A percentile compares a stretch with the other conserved stretches of the same genome.
phyloP scores from a whole-genome alignment of 2,797 vertebrate genomes.

The Pempheris klunzingeri region DNA sequence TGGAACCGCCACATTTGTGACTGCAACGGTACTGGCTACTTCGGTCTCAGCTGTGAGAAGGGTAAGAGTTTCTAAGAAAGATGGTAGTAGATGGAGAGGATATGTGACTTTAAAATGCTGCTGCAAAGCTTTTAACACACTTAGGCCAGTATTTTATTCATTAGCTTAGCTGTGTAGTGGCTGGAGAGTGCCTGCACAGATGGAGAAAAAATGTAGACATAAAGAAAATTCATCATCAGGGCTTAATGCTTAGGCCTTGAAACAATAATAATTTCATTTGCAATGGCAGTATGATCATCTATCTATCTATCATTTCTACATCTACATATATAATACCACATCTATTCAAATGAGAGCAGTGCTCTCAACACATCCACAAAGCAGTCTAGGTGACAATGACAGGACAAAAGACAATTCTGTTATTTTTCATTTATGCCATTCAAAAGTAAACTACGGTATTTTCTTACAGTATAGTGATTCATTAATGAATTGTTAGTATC shows the following conservation, averaged over 20 bases:
- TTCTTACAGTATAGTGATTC: constrained; percentile 51
- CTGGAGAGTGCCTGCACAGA: constrained; percentile 48
- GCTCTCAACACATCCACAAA: constrained; percentile 21
- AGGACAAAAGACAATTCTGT: constrained; percentile 16
- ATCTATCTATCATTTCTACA: constrained; percentile 7
- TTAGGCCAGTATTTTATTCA: constrained; percentile 73
- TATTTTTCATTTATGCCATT: constrained; percentile 40
- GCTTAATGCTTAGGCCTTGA: constrained; percentile 14
- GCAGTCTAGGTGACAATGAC: constrained; percentile 9
- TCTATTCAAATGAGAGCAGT: constrained; percentile 45
- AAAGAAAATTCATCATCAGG: constrained; percentile 46
- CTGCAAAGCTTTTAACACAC: constrained; percentile 74
- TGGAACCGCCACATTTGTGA: constrained; percentile 97
- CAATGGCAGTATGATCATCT: constrained; percentile 19
- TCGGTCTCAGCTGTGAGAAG: constrained; percentile 91
- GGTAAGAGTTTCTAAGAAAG: constrained; percentile 81
- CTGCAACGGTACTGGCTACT: constrained; percentile 91
- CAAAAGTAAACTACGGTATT: constrained; percentile 48
- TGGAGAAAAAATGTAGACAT: constrained; percentile 33
- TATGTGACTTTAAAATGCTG: constrained; percentile 52
- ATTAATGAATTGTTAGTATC: constrained; percentile 64
- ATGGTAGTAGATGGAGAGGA: constrained; percentile 6
- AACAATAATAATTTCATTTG: constrained; percentile 52
- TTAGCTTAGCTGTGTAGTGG: constrained; percentile 45
- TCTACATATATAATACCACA: constrained; percentile 34